Conservation (phyloP, 2,888 invertebrate species). For the Campoplex capitator region DNA sequence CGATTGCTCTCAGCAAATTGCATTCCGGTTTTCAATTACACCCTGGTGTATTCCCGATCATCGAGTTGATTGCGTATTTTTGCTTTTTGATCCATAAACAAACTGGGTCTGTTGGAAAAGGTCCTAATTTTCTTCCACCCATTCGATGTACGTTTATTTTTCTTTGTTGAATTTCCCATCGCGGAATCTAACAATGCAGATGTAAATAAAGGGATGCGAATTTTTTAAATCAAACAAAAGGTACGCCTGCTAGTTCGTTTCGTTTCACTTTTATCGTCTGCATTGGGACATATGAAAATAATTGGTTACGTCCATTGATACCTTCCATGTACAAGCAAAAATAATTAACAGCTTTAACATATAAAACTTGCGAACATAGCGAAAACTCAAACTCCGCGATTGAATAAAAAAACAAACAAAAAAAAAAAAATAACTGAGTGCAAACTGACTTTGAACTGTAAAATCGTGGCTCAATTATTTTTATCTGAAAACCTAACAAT, state of each 20-base stretch:
- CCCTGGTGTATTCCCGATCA: neutral
- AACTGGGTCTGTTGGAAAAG: slow-evolving; percentile 1
- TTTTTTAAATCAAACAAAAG: slow-evolving; percentile 20
- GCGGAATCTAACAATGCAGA: slow-evolving; percentile 15
- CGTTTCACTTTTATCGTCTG: neutral
- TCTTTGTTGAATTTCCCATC: slow-evolving; percentile 41
- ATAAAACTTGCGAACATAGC: neutral
- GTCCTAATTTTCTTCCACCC: slow-evolving; percentile 32
- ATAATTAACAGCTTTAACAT: slow-evolving; percentile 18
- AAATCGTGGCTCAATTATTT: neutral
- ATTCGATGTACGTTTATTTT: slow-evolving; percentile 40
- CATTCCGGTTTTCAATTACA: slow-evolving; percentile 15
- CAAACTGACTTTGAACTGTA: neutral
- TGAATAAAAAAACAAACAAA: neutral
- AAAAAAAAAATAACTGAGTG: neutral
- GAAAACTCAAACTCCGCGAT: neutral
- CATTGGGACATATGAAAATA: neutral
- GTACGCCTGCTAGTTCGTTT: neutral
- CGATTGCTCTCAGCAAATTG: slow-evolving; percentile 4
- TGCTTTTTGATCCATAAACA: neutral
- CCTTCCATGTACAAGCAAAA: neutral
- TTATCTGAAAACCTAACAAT: neutral
- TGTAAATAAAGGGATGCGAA: slow-evolving; percentile 42
- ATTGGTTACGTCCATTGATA: neutral
- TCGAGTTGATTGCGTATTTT: neutral